These are phyloP conservation scores for Protonibea diacanthus DNA, from an alignment of 2,797 vertebrate genomes.

Conservation along the genomic window DNA sequence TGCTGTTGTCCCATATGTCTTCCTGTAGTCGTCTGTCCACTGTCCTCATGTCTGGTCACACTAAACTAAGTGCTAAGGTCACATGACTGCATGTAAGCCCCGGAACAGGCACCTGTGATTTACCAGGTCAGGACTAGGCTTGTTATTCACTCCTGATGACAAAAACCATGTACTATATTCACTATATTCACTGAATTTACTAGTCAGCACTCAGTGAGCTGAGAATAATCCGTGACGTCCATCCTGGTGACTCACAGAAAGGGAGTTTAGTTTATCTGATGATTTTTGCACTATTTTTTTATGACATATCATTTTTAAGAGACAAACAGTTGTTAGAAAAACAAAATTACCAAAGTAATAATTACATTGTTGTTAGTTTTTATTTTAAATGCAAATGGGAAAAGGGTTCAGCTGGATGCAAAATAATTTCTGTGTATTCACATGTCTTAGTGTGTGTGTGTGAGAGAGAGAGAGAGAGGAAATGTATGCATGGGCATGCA, in stretches of 20 bases:
- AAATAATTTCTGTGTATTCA: slow-evolving; percentile 15
- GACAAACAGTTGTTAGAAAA: slow-evolving; percentile 8
- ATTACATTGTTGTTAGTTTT: slow-evolving; percentile 10
- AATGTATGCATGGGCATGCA: slow-evolving; percentile 44
- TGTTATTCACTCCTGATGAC: slow-evolving; percentile 41
- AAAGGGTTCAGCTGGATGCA: not conserved
- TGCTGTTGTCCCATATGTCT: slow-evolving; percentile 74
- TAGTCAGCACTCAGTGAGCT: slow-evolving; percentile 13
- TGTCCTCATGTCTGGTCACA: slow-evolving; percentile 42
- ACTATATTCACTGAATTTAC: slow-evolving; percentile 16
- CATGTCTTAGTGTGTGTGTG: slow-evolving; percentile 21
- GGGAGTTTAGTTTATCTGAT: slow-evolving; percentile 6
- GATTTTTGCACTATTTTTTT: not conserved
- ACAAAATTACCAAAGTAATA: slow-evolving; percentile 24
- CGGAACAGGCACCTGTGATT: slow-evolving; percentile 44
- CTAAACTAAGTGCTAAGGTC: slow-evolving; percentile 55
- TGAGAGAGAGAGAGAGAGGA: slow-evolving; percentile 8
- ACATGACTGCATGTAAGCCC: slow-evolving; percentile 31
- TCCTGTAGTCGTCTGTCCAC: slow-evolving; percentile 53
- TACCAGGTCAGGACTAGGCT: slow-evolving; percentile 41
- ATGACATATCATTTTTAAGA: slow-evolving; percentile 13
- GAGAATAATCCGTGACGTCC: not conserved
- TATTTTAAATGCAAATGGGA: slow-evolving; percentile 38
- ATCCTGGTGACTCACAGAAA: not conserved
- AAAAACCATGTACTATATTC: not conserved